Conservation (phyloP, 2,797 vertebrate genomes). For the Cottoperca gobio region DNA sequence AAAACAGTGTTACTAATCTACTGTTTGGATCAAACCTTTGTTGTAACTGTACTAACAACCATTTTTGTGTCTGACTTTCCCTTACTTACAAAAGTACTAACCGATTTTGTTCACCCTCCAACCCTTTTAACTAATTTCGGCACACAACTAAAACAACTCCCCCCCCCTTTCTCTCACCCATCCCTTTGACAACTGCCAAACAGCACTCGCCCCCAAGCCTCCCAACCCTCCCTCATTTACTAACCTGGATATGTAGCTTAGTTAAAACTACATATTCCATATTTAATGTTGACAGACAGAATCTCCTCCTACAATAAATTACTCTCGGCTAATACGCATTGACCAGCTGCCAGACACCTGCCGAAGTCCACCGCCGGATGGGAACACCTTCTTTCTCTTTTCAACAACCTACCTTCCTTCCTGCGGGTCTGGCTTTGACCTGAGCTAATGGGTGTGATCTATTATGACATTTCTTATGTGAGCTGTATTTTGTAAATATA, state of each 20-base stretch:
- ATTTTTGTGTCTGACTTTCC: slow-evolving; percentile 92
- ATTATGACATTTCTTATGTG: background rate
- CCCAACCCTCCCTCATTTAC: slow-evolving; percentile 34
- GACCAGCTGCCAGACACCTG: slow-evolving; percentile 84
- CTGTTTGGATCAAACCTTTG: slow-evolving; percentile 86
- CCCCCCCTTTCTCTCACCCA: slow-evolving; percentile 17
- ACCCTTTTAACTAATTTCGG: slow-evolving; percentile 71
- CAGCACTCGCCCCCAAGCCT: slow-evolving; percentile 5
- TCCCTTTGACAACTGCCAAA: slow-evolving; percentile 36
- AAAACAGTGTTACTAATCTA: slow-evolving; percentile 86
- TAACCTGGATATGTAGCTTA: slow-evolving; percentile 47
- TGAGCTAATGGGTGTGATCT: background rate
- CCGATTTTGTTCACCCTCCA: slow-evolving; percentile 82
- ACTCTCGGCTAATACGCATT: background rate
- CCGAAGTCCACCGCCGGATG: slow-evolving; percentile 43
- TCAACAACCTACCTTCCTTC: background rate
- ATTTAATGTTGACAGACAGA: slow-evolving; percentile 16
- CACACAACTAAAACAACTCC: slow-evolving; percentile 23
- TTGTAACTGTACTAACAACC: slow-evolving; percentile 92
- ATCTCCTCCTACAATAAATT: background rate
- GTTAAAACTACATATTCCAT: background rate
- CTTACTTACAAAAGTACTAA: slow-evolving; percentile 90
- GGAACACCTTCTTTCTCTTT: slow-evolving; percentile 11
- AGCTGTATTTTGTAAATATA: slow-evolving; percentile 17
- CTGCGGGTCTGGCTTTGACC: slow-evolving; percentile 9